Evolutionary conservation across 2,797 vertebrate species (phyloP), one percentile per base, ranked within the genome.

Genomic region (Poecilia velifera): DNA sequence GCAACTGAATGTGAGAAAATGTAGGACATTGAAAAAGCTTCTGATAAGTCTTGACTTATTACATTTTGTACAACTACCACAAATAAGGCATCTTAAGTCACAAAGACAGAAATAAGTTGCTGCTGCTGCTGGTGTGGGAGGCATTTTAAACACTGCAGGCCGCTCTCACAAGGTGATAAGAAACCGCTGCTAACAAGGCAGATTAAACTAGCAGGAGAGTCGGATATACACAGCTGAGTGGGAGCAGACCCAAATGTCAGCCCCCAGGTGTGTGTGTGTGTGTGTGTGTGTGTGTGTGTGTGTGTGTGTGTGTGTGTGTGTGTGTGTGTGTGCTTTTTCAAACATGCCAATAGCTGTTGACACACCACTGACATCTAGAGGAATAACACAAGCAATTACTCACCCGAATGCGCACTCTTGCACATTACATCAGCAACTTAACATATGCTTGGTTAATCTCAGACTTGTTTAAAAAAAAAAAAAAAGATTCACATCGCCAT

Each of bases 311-410:
- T 3, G 45, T 45, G 43, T 43, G 43, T 43, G 43, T 14, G 51
- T 64, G 43, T 74, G 36, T 46, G 71, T 28, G 53, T 66, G 43
- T 79, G 39, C 74, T 82, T 80, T 81, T 76, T 79, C 25, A 84
- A 84, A 81, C 76, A 79, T 90, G 77, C 84, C 78, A 81, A 77
- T 72, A 83, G 85, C 82, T 80, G 85, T 87, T 91, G 81, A 93
- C 84, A 91, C 91, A 87, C 87, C 87, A 89, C 90, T 94, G 93
- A 94, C 94, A 94, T 91, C 93, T 93, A 94, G 91, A 93, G 91
- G 91, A 86, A 90, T 81, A 90, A 72, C 82, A 84, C 79, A 87
- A 90, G 66, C 84, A 83, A 59, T 41, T 66, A 7, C 64, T 62
- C 71, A 74, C 66, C 43, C 34, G 47, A 36, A 12, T 12, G 16